Base-by-base conservation (phyloP, 2,888 invertebrate genomes). In the Linyphia triangularis region DNA sequence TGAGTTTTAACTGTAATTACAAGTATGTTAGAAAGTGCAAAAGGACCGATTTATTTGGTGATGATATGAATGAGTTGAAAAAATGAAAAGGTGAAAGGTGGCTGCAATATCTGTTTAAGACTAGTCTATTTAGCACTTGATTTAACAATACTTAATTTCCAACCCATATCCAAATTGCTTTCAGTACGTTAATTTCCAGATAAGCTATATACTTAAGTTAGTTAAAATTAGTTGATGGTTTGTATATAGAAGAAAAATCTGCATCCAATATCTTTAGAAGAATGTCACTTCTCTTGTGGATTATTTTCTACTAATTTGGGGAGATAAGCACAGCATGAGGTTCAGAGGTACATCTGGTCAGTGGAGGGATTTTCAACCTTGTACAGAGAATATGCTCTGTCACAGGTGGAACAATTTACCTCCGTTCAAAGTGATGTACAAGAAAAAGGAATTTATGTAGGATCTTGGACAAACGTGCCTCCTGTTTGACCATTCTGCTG, bases 291-390 rank as follows among this genome's bases (percentile, higher is more conserved):
- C 81, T 79, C 4, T 70, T 70, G 24, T 37, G 51, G 33, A 69
- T 24, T 59, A 59, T 37, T 81, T 79, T 70, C 9, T 37, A 81
- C 28, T 37, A 65, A 43, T 59, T 59, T 81, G 51, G 83, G 81
- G 88, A 82, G 81, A 82, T 82, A 88, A 88, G 81, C 88, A 88
- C 88, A 88, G 88, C 88, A 88, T 88, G 88, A 88, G 88, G 37
- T 59, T 59, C 69, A 33, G 88, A 88, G 88, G 88, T 88, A 88
- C 75, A 67, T 75, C 75, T 88, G 69, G 75, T 59, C 33, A 28
- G 37, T 65, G 75, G 79, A 67, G 75, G 65, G 63, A 30, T 72
- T 79, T 69, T 77, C 51, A 72, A 19, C 75, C 75, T 61, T 72
- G 79, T 51, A 57, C 81, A 88, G 88, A 88, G 81, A 70, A 43